A percentile compares a stretch with the other conserved stretches of the same genome.
Evolutionary conservation across 2,888 invertebrate species (phyloP).

Genomic region (Clunio marinus): DNA sequence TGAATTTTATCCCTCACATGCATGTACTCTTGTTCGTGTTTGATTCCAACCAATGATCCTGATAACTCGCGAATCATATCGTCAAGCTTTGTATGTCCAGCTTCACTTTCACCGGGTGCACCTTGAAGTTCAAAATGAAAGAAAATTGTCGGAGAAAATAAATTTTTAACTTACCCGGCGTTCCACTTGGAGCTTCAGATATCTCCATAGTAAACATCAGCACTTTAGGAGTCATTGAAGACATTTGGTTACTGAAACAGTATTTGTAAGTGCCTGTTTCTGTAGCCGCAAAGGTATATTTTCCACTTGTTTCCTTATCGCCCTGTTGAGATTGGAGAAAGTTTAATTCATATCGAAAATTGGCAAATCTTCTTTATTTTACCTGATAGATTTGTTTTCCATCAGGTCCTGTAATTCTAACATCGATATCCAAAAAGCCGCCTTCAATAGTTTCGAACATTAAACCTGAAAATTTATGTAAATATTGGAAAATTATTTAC

Average conservation of each 20-base stretch:
- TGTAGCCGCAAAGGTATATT: conserved; percentile 94
- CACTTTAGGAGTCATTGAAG: conserved; percentile 95
- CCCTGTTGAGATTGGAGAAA: no score
- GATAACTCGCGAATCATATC: conserved; percentile 96
- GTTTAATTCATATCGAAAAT: not conserved
- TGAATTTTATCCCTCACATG: conserved; percentile 96
- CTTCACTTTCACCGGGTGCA: conserved; percentile 59
- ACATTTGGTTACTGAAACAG: conserved; percentile 97
- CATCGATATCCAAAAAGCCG: conserved; percentile 97
- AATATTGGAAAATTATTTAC: conserved; percentile 3
- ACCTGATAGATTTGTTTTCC: conserved; percentile 72
- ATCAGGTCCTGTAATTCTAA: conserved; percentile 91
- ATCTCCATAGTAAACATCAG: conserved; percentile 97
- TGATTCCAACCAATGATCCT: conserved; percentile 83
- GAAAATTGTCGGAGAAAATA: no score
- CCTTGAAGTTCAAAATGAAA: no score
- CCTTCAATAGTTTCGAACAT: conserved; percentile 99
- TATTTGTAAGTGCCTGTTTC: conserved; percentile 89
- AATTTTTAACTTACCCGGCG: conserved; percentile 47
- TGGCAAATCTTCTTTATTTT: not conserved
- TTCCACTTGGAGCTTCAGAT: conserved; percentile 67
- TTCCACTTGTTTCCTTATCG: conserved; percentile 92
- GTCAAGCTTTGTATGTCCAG: conserved; percentile 85
- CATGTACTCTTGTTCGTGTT: conserved; percentile 99
- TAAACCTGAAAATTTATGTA: conserved; percentile 64